Evolutionary conservation across 2,113 vertebrate species (phyloP).

Genomic region (Opisthocomus hoazin): DNA sequence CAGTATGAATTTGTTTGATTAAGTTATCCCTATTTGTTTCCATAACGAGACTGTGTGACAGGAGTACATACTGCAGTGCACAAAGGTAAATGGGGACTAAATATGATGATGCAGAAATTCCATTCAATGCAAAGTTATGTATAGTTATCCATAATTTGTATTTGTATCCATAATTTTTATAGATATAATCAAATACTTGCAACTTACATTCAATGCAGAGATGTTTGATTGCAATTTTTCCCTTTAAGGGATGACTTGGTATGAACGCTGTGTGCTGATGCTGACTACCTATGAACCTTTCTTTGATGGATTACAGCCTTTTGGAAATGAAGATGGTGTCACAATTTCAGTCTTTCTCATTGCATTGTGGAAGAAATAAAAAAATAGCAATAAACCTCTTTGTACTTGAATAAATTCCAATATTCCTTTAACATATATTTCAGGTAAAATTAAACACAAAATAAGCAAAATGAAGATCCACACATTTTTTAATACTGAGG

Average conservation of each 20-base stretch:
- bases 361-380: not conserved
- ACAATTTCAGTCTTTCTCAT: not conserved
- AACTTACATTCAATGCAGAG: not conserved
- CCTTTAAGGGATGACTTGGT: not conserved
- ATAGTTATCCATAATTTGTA: not conserved
- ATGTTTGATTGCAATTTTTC: not conserved
- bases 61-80: not conserved
- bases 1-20: not conserved
- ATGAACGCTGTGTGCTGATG: not conserved
- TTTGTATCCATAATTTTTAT: not conserved
- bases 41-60: not conserved
- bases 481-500: not conserved
- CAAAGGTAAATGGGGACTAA: not conserved
- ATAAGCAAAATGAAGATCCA: not conserved
- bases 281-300: not conserved
- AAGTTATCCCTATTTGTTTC: not conserved
- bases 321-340: not conserved
- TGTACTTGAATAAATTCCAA: not conserved
- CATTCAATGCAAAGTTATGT: not conserved
- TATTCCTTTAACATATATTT: not conserved
- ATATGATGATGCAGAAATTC: not conserved
- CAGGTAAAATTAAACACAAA: not conserved
- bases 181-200: not conserved
- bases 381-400: not conserved
- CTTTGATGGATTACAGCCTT: not conserved